Conservation (phyloP, 2,113 vertebrate species). For the Sylvietta virens region DNA sequence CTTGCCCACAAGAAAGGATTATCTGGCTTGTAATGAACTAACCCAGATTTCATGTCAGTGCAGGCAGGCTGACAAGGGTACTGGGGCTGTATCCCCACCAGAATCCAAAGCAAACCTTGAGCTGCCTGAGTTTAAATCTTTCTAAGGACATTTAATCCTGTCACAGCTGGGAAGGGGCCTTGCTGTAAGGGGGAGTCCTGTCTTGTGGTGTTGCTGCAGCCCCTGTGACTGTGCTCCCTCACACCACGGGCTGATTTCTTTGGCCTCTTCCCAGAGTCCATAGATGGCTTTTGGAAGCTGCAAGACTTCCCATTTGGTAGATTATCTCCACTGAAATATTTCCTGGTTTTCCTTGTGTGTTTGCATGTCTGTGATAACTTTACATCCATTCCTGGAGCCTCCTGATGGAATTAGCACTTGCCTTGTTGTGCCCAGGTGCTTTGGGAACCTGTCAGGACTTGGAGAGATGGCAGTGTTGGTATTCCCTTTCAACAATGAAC, state of each 20-base stretch:
- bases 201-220: not conserved
- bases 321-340: not conserved
- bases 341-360: not conserved
- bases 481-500: not conserved
- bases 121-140: not conserved
- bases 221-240: not conserved
- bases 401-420: rapidly evolving
- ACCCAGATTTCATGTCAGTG: not conserved
- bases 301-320: not conserved
- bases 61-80: not conserved
- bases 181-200: rapidly evolving
- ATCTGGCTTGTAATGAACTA: not conserved
- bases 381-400: not conserved
- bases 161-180: not conserved
- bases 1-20: not conserved
- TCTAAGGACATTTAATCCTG: not conserved
- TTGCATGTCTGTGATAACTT: not conserved
- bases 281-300: not conserved
- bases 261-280: not conserved
- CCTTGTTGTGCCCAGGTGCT: not conserved
- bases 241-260: not conserved
- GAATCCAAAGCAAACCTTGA: not conserved
- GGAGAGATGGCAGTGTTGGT: not conserved
- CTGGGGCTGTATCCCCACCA: not conserved
- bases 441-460: not conserved